Base-by-base conservation (phyloP, 2,113 vertebrate species). In the Tretioscincus oriximinensis region DNA sequence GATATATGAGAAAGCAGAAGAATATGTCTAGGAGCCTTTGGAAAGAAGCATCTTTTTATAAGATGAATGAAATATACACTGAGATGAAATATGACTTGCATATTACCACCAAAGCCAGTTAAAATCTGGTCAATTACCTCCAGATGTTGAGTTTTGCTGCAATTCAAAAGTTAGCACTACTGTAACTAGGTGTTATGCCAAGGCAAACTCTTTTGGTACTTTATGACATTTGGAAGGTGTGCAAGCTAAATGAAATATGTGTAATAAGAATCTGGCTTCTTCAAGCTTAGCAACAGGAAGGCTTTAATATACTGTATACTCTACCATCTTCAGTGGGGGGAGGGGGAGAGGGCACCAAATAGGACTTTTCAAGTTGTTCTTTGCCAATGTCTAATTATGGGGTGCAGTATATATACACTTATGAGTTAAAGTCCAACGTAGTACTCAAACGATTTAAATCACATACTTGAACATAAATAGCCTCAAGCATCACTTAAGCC, bases 131-230 rank as follows among this genome's bases (percentile, higher is more conserved):
- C 88, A 93, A 94, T 93, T 92, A 89, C 84, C 85, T 93, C 91
- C 93, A 94, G 92, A 94, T 93, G 92, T 92, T 90, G 86, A 85
- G 88, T 93, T 91, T 88, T 93, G 85, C 60, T 11, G 86, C 84
- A 93, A 90, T 91, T 92, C 93, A 87, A 91, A 93, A 92, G 88
- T 91, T 92, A 91, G 88, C 88, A 92, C 88, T 90, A 91, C 91
- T 92, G 89, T 93, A 93, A 92, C 88, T 90, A 94, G 90, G 89
- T 94, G 92, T 94, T 92, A 93, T 92, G 91, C 92, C 92, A 93
- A 93, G 84, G 91, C 86, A 93, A 93, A 93, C 88, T 91, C 83
- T 88, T 93, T 90, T 51, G 78, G 86, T 78, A 81, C 92, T 92
- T 91, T 93, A 94, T 92, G 92, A 90, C 84, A 91, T 86, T 94